Percentiles rank a stretch among this genome's conserved stretches.
Conservation (phyloP, 2,888 invertebrate genomes). For the Diaprepes abbreviatus region DNA sequence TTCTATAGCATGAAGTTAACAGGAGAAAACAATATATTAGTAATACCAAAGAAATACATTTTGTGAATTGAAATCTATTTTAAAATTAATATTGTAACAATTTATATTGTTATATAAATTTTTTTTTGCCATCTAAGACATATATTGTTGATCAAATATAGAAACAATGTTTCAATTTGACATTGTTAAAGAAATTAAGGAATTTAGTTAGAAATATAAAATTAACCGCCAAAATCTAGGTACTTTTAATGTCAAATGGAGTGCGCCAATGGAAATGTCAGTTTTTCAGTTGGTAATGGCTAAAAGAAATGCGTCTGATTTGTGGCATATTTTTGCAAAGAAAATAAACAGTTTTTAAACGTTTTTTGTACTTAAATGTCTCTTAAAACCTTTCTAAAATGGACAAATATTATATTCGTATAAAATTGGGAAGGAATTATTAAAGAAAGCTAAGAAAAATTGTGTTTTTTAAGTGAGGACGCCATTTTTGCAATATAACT, state of each 20-base stretch:
- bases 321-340: conserved; percentile 40
- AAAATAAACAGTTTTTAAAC: conserved; percentile 46
- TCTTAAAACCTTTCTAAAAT: conserved; percentile 3
- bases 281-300: conserved; percentile 34
- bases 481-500: conserved; percentile 49
- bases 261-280: conserved; percentile 22
- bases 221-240: conserved; percentile 18
- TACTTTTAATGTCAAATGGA: neutral
- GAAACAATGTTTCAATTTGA: too few species aligned
- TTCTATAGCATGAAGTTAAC: too few species aligned
- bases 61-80: too few species aligned
- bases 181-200: too few species aligned
- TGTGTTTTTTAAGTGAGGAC: conserved; percentile 25
- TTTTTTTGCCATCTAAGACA: too few species aligned
- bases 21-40: too few species aligned
- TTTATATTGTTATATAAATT: too few species aligned
- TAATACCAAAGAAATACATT: too few species aligned
- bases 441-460: conserved; percentile 13
- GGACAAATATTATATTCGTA: neutral
- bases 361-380: conserved; percentile 17
- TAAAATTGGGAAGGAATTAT: conserved; percentile 19
- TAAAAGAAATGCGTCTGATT: conserved; percentile 43
- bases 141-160: too few species aligned
- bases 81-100: too few species aligned
- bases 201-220: too few species aligned